A percentile compares a stretch with the other conserved stretches of the same genome.
Conservation (phyloP, 2,113 vertebrate genomes). For the Cercocebus atys region DNA sequence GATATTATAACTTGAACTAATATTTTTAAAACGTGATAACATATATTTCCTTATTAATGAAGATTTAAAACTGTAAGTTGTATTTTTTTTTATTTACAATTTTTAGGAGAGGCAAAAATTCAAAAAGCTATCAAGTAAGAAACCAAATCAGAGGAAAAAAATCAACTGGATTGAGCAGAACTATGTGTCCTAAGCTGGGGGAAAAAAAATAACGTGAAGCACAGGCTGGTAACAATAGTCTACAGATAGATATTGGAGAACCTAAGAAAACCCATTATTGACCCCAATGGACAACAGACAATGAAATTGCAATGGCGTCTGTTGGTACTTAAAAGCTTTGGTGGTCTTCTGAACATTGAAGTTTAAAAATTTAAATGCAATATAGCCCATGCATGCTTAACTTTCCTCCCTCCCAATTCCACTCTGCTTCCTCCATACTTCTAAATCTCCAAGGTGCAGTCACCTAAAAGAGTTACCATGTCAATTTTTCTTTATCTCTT, state of each 20-base stretch:
- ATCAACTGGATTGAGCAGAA: background rate
- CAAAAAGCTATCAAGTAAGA: background rate
- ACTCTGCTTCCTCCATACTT: background rate
- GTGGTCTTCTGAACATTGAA: background rate
- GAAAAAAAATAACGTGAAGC: background rate
- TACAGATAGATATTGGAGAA: background rate
- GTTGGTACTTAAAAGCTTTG: background rate
- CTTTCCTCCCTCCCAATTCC: background rate
- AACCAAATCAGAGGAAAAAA: background rate
- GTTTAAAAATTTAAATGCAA: background rate
- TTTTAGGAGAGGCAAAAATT: background rate
- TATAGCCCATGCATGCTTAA: background rate
- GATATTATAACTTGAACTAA: background rate
- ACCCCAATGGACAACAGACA: fast-evolving
- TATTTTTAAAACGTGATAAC: background rate
- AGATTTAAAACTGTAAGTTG: background rate
- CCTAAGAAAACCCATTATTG: background rate
- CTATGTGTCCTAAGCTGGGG: background rate
- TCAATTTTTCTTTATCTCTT: background rate
- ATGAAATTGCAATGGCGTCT: background rate
- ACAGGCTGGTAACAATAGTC: background rate
- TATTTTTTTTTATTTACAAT: background rate
- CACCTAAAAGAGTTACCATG: background rate
- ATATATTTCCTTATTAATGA: background rate
- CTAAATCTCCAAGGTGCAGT: background rate